Percentiles rank a stretch among this genome's conserved stretches.
Evolutionary conservation across 2,113 vertebrate species (phyloP).

Genomic region (Tangachromis dhanisi): DNA sequence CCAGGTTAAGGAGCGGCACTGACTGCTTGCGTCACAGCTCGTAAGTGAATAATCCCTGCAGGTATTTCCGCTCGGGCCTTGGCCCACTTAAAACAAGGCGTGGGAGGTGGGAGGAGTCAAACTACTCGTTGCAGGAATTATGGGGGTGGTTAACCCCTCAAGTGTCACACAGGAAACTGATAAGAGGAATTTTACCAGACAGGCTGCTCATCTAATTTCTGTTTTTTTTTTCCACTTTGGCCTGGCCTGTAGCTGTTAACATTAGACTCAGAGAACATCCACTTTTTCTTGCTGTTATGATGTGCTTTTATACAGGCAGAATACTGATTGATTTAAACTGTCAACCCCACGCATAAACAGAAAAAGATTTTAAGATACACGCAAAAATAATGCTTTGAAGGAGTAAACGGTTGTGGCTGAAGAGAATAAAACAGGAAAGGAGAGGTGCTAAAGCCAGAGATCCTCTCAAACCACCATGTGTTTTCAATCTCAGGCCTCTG

Average conservation of each 20-base stretch:
- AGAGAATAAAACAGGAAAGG: conserved; percentile 20
- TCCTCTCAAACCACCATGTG: conserved; percentile 64
- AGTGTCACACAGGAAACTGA: conserved; percentile 45
- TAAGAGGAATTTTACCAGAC: conserved; percentile 38
- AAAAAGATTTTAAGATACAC: not conserved
- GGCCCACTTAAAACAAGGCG: conserved; percentile 36
- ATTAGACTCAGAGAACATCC: not conserved
- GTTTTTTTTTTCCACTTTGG: not conserved
- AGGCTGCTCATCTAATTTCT: not conserved
- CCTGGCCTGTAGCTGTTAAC: not conserved
- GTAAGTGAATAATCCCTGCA: conserved; percentile 44
- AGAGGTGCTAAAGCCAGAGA: conserved; percentile 53
- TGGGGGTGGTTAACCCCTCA: conserved; percentile 8
- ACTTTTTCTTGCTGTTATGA: not conserved
- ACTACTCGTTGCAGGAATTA: conserved; percentile 23
- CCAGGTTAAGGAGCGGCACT: conserved; percentile 58
- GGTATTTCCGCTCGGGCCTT: conserved; percentile 57
- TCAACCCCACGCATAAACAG: not conserved
- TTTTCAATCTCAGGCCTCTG: conserved; percentile 70
- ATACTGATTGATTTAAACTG: not conserved
- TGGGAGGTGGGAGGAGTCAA: conserved; percentile 53
- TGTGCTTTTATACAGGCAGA: not conserved
- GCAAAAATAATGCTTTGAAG: conserved; percentile 1
- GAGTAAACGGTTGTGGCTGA: not conserved
- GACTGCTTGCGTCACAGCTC: conserved; percentile 48